These are phyloP conservation scores for Anolis carolinensis DNA, from an alignment of 2,113 vertebrate genomes.

Conservation along the genomic window DNA sequence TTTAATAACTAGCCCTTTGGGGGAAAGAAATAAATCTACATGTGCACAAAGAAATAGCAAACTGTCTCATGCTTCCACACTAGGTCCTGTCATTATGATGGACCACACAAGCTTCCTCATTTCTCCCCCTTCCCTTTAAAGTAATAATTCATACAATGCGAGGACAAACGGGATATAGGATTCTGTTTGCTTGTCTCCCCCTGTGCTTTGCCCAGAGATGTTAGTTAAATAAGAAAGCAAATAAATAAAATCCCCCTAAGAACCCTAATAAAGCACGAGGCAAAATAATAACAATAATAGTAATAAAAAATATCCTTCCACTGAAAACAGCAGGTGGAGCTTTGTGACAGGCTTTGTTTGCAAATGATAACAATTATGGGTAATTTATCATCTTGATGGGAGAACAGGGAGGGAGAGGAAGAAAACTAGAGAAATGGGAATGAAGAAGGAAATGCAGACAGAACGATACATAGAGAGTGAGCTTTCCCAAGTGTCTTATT, in stretches of 20 bases:
- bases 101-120: neutral
- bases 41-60: conserved; percentile 28
- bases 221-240: conserved; percentile 74
- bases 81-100: neutral
- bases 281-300: conserved; percentile 36
- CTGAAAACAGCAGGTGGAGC: conserved; percentile 79
- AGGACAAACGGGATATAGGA: conserved; percentile 35
- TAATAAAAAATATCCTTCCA: conserved; percentile 49
- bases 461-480: conserved; percentile 3
- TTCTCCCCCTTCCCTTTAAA: conserved; percentile 45
- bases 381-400: conserved; percentile 81
- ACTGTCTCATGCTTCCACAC: conserved; percentile 12
- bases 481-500: conserved; percentile 81
- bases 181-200: conserved; percentile 52
- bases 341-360: conserved; percentile 81
- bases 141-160: conserved; percentile 43
- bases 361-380: conserved; percentile 82
- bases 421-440: conserved; percentile 54
- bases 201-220: conserved; percentile 47
- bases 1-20: conserved; percentile 35
- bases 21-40: conserved; percentile 34
- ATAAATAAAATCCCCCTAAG: conserved; percentile 74
- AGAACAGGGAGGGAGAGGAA: conserved; percentile 60
- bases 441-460: conserved; percentile 46
- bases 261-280: conserved; percentile 69